Conservation (phyloP, 2,888 invertebrate genomes). For the Eristalinus aeneus region DNA sequence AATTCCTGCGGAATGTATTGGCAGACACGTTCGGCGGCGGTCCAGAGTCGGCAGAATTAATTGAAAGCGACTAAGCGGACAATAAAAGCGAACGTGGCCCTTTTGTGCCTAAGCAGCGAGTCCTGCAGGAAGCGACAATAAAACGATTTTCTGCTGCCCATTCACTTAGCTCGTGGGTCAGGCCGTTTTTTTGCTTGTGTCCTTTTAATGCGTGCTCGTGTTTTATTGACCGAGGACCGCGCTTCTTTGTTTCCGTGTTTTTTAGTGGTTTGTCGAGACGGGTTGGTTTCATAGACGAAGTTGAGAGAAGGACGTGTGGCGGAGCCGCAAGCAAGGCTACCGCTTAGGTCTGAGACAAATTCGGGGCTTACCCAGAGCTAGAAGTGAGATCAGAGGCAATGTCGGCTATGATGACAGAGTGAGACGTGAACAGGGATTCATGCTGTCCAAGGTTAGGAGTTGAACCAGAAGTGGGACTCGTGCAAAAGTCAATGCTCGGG, state of each 20-base stretch:
- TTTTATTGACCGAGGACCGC: conserved; percentile 24
- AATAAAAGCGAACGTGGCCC: conserved; percentile 50
- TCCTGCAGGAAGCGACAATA: conserved; percentile 35
- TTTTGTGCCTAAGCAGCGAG: conserved; percentile 43
- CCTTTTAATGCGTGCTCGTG: conserved; percentile 3
- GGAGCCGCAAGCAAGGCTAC: neutral
- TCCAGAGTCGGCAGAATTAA: conserved; percentile 37
- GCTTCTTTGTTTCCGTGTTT: neutral
- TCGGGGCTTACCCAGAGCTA: too few relatives aligned
- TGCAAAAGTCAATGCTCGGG: too few relatives aligned
- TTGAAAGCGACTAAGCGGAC: conserved; percentile 57
- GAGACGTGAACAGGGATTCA: too few relatives aligned
- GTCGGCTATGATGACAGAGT: too few relatives aligned
- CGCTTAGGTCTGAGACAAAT: too few relatives aligned
- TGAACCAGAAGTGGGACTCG: too few relatives aligned
- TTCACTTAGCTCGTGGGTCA: conserved; percentile 61
- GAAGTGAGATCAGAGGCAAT: neutral
- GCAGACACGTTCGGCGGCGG: conserved; percentile 55
- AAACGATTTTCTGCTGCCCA: conserved; percentile 63
- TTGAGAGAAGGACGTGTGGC: neutral
- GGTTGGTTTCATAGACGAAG: neutral
- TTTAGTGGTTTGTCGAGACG: neutral
- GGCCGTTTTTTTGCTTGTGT: neutral
- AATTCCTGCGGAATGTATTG: conserved; percentile 45
- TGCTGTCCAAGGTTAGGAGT: too few relatives aligned